Conservation (phyloP, 2,797 vertebrate genomes). For the Neostethus bicornis region DNA sequence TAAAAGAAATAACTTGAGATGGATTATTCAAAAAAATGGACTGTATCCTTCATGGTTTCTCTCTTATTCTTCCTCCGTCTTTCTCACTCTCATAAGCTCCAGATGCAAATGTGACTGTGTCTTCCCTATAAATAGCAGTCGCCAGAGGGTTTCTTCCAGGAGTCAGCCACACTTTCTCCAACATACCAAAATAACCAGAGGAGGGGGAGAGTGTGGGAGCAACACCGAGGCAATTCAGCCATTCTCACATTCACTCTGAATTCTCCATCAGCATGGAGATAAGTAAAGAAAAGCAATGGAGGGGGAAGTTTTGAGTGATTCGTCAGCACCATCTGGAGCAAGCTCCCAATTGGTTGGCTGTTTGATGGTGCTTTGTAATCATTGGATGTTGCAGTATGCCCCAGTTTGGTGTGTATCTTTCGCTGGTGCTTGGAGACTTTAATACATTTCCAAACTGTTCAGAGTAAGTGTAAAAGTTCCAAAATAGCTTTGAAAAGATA, state of each 20-base stretch:
- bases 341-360: slow-evolving; percentile 55
- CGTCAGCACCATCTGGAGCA: slow-evolving; percentile 58
- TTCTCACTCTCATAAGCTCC: slow-evolving; percentile 73
- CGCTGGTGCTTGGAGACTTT: slow-evolving; percentile 63
- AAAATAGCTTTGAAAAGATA: slow-evolving; percentile 60
- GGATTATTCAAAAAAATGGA: slow-evolving; percentile 66
- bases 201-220: slow-evolving; percentile 51
- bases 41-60: slow-evolving; percentile 62
- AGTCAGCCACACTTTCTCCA: slow-evolving; percentile 70
- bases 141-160: slow-evolving; percentile 78
- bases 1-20: slow-evolving; percentile 56
- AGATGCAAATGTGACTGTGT: slow-evolving; percentile 78
- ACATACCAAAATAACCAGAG: slow-evolving; percentile 70
- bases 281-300: slow-evolving; percentile 43
- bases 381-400: slow-evolving; percentile 63
- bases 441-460: slow-evolving; percentile 66
- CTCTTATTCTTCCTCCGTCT: slow-evolving; percentile 37
- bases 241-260: slow-evolving; percentile 58
- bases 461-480: slow-evolving; percentile 58
- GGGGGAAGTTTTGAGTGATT: slow-evolving; percentile 62
- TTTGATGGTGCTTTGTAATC: slow-evolving; percentile 20
- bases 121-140: slow-evolving; percentile 79
- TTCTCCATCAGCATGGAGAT: slow-evolving; percentile 70
- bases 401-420: slow-evolving; percentile 60
- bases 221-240: slow-evolving; percentile 58